A percentile compares a stretch with the other conserved stretches of the same genome.
Conservation (phyloP, 2,888 invertebrate genomes). For the Meteorus colon region DNA sequence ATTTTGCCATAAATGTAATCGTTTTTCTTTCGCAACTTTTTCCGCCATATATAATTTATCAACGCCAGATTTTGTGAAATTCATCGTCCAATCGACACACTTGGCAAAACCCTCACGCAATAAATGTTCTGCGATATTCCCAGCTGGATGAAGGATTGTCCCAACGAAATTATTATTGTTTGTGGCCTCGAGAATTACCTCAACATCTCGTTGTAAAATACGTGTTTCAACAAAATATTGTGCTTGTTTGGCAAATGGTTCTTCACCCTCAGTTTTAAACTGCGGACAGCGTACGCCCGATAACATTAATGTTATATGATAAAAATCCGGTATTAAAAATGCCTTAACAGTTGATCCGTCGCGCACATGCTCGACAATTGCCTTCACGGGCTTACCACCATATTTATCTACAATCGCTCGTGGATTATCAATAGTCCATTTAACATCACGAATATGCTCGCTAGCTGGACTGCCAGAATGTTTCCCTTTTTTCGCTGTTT, state of each 20-base stretch:
- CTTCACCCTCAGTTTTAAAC: conserved; percentile 81
- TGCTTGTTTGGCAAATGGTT: conserved; percentile 91
- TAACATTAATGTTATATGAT: conserved; percentile 95
- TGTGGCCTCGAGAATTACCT: conserved; percentile 92
- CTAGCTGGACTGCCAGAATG: conserved; percentile 77
- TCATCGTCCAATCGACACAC: conserved; percentile 95
- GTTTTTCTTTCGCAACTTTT: conserved; percentile 89
- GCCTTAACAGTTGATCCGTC: conserved; percentile 97
- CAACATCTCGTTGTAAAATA: conserved; percentile 92
- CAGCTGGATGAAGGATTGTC: conserved; percentile 89
- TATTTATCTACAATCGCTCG: conserved; percentile 88
- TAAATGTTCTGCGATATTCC: conserved; percentile 95
- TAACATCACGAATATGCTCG: conserved; percentile 88
- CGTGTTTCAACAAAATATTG: conserved; percentile 94
- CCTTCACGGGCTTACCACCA: conserved; percentile 89
- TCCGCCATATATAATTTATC: conserved; percentile 90
- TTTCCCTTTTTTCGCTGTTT: conserved; percentile 89
- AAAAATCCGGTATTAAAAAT: conserved; percentile 91
- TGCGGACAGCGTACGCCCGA: conserved; percentile 90
- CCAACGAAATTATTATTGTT: conserved; percentile 96
- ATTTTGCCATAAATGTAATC: conserved; percentile 92
- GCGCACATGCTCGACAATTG: conserved; percentile 96
- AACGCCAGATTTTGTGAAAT: conserved; percentile 85
- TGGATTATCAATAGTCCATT: conserved; percentile 92
- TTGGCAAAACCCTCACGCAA: conserved; percentile 93